These are phyloP conservation scores for Petroica traversi DNA, from an alignment of 2,113 vertebrate species.

Conservation along the genomic window DNA sequence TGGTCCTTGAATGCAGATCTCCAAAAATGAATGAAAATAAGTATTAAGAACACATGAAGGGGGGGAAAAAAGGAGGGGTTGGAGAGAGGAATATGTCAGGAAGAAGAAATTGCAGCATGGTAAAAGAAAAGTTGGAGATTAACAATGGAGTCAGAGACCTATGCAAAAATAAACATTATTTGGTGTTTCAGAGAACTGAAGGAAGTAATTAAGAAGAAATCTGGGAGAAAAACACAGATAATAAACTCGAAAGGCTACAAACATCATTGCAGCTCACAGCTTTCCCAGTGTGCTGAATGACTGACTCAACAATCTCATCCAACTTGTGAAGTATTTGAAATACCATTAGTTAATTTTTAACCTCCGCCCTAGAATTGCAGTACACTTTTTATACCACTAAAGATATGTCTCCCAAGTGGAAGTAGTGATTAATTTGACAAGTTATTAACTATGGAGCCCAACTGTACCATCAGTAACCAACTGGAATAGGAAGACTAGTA, in stretches of 20 bases:
- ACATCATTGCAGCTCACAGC: background rate
- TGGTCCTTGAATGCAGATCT: background rate
- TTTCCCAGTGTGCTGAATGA: background rate
- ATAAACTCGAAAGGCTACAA: background rate
- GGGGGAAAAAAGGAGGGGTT: fast-evolving
- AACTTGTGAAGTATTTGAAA: slow-evolving; percentile 15
- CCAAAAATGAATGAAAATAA: background rate
- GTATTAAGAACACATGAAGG: background rate
- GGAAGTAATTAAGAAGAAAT: background rate
- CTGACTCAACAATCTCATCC: background rate
- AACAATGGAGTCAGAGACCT: background rate
- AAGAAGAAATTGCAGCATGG: background rate
- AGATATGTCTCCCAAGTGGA: slow-evolving; percentile 29
- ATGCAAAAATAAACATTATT: background rate
- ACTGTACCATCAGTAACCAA: slow-evolving; percentile 36
- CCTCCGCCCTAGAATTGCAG: slow-evolving; percentile 10
- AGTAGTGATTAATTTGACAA: slow-evolving; percentile 47
- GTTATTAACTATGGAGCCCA: slow-evolving; percentile 56
- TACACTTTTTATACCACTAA: slow-evolving; percentile 4
- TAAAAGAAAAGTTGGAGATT: background rate
- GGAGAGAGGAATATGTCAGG: background rate
- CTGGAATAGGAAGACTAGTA: background rate
- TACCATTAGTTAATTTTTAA: slow-evolving; percentile 8
- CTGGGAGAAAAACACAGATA: background rate
- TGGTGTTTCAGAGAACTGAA: background rate